Conservation (phyloP, 2,797 vertebrate genomes). For the Centropyge bicolor region DNA sequence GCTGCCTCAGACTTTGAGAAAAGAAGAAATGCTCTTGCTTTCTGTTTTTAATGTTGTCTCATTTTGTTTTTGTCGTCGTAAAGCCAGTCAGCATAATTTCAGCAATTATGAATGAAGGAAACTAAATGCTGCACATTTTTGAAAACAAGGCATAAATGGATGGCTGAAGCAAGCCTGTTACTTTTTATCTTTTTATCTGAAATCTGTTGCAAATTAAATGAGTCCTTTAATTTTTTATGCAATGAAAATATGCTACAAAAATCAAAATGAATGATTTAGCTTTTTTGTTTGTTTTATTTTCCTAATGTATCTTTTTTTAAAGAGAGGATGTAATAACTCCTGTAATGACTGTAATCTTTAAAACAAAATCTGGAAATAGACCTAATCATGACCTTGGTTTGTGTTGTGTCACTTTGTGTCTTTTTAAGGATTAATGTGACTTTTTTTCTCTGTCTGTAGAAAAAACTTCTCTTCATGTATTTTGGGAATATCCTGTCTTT, state of each 20-base stretch:
- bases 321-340: conserved; percentile 50
- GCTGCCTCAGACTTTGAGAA: conserved; percentile 28
- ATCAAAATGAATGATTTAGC: conserved; percentile 49
- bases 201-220: conserved; percentile 35
- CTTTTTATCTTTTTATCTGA: conserved; percentile 22
- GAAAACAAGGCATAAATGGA: conserved; percentile 14
- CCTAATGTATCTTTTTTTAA: conserved; percentile 44
- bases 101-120: conserved; percentile 73
- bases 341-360: conserved; percentile 64
- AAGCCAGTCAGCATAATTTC: conserved; percentile 47
- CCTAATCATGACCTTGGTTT: conserved; percentile 35
- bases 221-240: conserved; percentile 26
- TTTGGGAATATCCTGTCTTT: conserved; percentile 59
- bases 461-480: conserved; percentile 35
- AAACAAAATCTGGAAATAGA: conserved; percentile 62
- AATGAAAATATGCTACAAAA: conserved; percentile 46
- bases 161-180: conserved; percentile 20
- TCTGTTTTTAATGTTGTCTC: conserved; percentile 29
- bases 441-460: neutral
- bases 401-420: conserved; percentile 22
- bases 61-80: conserved; percentile 30
- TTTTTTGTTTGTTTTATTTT: conserved; percentile 35
- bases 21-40: conserved; percentile 14
- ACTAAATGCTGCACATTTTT: conserved; percentile 44
- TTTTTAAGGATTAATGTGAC: conserved; percentile 1